phyloP scores from a whole-genome alignment of 1,140 invertebrate species.

The Cotesia vestalis region DNA sequence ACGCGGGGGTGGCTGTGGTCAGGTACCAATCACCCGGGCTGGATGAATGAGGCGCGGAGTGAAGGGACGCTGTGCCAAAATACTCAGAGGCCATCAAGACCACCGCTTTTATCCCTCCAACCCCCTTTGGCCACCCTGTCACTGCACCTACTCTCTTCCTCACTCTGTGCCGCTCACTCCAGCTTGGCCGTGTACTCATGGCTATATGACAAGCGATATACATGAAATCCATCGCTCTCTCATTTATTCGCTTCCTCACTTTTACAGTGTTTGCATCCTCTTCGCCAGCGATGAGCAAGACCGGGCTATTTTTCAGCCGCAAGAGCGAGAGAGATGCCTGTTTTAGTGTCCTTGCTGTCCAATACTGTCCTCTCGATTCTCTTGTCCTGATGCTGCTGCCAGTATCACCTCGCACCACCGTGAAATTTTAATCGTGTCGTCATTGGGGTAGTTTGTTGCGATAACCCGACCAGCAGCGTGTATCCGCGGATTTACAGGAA shows the following conservation, averaged over 20 bases:
- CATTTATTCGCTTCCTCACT: too few relatives aligned
- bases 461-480: slow-evolving; percentile 45
- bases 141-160: not conserved
- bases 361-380: slow-evolving; percentile 40
- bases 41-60: slow-evolving; percentile 13
- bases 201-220: too few relatives aligned
- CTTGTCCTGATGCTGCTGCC: slow-evolving; percentile 39
- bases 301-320: too few relatives aligned
- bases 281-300: too few relatives aligned
- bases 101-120: slow-evolving; percentile 9
- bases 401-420: slow-evolving; percentile 44
- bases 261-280: too few relatives aligned
- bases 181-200: slow-evolving; percentile 44
- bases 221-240: too few relatives aligned
- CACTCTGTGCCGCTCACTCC: not conserved
- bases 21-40: slow-evolving; percentile 46
- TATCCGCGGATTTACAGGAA: slow-evolving; percentile 42
- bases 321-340: too few relatives aligned
- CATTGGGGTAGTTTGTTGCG: slow-evolving; percentile 54
- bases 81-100: slow-evolving; percentile 33
- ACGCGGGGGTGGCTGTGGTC: slow-evolving; percentile 44
- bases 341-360: too few relatives aligned
- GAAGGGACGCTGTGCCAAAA: slow-evolving; percentile 22
- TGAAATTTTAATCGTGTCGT: slow-evolving; percentile 62
- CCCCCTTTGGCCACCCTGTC: not conserved